These are phyloP conservation scores for Latrodectus hesperus DNA, from an alignment of 2,888 invertebrate species.

Conservation along the genomic window DNA sequence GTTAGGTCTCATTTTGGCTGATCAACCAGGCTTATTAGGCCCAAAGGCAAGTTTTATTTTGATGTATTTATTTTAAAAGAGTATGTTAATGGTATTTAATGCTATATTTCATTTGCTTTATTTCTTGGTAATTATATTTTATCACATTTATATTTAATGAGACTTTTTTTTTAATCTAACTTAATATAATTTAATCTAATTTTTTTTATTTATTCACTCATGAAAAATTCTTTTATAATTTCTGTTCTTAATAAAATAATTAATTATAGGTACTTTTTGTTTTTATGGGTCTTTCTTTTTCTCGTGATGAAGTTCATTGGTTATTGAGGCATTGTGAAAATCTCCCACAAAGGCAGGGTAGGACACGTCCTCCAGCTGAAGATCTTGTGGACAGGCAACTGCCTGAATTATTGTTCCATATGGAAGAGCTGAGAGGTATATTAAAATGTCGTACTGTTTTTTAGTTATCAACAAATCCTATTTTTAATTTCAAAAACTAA, in stretches of 20 bases:
- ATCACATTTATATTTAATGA: too few relatives aligned
- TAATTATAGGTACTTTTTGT: constrained; percentile 85
- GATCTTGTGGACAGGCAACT: constrained; percentile 95
- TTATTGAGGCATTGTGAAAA: constrained; percentile 96
- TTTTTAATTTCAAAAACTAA: too few relatives aligned
- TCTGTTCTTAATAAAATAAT: neutral
- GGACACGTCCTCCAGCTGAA: constrained; percentile 84
- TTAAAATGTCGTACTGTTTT: neutral
- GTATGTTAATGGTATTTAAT: too few relatives aligned
- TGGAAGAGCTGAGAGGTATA: constrained; percentile 93
- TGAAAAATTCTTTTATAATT: neutral
- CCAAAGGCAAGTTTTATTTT: constrained; percentile 82
- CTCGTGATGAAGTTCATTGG: constrained; percentile 97
- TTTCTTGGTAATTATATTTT: too few relatives aligned
- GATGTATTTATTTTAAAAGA: neutral
- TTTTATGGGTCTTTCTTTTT: constrained; percentile 95
- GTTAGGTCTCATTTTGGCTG: constrained; percentile 93
- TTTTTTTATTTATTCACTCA: neutral
- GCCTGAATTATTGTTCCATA: constrained; percentile 97
- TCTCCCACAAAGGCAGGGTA: constrained; percentile 84
- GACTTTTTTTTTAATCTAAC: too few relatives aligned
- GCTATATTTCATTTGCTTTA: too few relatives aligned
- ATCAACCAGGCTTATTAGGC: constrained; percentile 97
- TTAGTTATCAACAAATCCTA: too few relatives aligned
- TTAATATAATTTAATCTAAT: too few relatives aligned